Evolutionary conservation across 2,888 invertebrate species (phyloP).

Genomic region (Dryomyza anilis): DNA sequence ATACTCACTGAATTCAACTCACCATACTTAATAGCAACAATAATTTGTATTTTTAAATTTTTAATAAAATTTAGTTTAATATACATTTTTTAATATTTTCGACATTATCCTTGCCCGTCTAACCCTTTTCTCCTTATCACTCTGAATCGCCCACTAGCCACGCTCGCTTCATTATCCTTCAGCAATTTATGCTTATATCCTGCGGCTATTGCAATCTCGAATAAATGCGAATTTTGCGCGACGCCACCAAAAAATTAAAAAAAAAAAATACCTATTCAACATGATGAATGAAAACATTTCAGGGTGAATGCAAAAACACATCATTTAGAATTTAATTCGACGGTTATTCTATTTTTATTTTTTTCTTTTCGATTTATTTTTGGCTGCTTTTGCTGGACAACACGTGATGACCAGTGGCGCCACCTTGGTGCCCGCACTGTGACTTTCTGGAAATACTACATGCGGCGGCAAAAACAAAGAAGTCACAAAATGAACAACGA

Average conservation of each 20-base stretch:
- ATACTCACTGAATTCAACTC: too few relatives aligned
- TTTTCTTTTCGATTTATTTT: slow-evolving; percentile 26
- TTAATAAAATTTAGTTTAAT: not conserved
- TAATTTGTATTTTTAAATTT: not conserved
- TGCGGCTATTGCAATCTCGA: slow-evolving; percentile 21
- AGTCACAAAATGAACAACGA: slow-evolving; percentile 25
- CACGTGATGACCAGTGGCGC: slow-evolving; percentile 36
- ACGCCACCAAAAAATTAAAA: not conserved
- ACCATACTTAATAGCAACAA: too few relatives aligned
- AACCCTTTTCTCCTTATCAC: not conserved
- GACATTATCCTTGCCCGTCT: too few relatives aligned
- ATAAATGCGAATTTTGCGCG: not conserved
- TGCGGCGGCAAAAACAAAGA: slow-evolving; percentile 18
- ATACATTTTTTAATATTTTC: not conserved
- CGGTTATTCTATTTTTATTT: too few relatives aligned
- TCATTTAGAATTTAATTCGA: slow-evolving; percentile 37
- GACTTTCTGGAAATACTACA: not conserved
- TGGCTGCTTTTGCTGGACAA: not conserved
- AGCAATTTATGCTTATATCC: slow-evolving; percentile 23
- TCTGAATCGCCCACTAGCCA: not conserved
- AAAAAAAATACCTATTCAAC: not conserved
- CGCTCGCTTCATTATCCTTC: slow-evolving; percentile 18
- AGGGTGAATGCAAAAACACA: slow-evolving; percentile 33
- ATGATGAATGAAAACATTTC: slow-evolving; percentile 26
- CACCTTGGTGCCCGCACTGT: slow-evolving; percentile 29